Evolutionary conservation across 2,888 invertebrate species (phyloP), one percentile per base, ranked within the genome.

Genomic region (Hoplodrina blanda): DNA sequence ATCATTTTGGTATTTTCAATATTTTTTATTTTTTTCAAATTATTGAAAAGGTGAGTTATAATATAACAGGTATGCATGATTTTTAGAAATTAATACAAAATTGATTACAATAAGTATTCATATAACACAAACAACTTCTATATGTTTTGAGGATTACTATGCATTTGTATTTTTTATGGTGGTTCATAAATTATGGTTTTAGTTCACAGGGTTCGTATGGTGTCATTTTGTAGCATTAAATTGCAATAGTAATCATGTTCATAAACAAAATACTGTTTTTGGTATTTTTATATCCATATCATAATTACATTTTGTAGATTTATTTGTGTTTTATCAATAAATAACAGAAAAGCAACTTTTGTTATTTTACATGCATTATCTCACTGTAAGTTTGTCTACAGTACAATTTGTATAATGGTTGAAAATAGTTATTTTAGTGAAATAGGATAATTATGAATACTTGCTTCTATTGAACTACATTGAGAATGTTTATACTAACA

Each of bases 401-500:
- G 10, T 53, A 53, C 46, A 19, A 54, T 46, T 54, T 52, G 20
- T 76, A 63, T 56, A 44, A 20, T 25, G 20, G 30, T 56, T 55
- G 19, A 68, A 30, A 41, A 30, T 46, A 59, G 33, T 63, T 46
- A 53, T 49, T 41, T 54, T 30, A 20, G 15, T 63, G 33, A 66
- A 53, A 55, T 49, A 66, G 52, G 64, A 61, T 76, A 65, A 73
- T 50, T 37, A 46, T 46, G 20, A 41, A 69, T 52, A 53, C 71
- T 70, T 82, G 76, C 76, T 84, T 84, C 74, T 65, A 19, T 73
- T 73, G 73, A 79, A 69, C 64, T 74, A 70, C 75, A 78, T 78
- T 78, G 73, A 74, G 59, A 81, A 73, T 83, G 83, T 86, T 75
- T 87, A 80, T 80, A 89, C 88, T 89, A 89, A 89, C 88, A 87